Evolutionary conservation across 1,140 invertebrate species (phyloP), one percentile per base, ranked within the genome.

Genomic region (Trissolcus basalis): DNA sequence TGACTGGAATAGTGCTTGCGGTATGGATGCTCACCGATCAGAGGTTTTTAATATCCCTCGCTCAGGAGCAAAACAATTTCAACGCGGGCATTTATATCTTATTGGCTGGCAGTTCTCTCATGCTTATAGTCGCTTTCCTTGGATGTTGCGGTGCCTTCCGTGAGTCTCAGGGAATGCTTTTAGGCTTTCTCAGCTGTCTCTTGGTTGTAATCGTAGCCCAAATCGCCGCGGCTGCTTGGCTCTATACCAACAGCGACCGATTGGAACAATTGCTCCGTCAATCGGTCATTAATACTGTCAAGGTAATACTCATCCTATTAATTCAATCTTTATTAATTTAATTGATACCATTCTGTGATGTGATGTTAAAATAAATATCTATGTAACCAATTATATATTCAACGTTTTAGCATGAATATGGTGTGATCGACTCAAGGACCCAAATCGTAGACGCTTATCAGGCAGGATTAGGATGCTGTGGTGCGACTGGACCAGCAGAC

Each of bases 141-240:
- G 97, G 97, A 54, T 98, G 96, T 84, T 96, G 94, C 85, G 96
- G 97, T 16, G 94, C 96, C 9, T 92, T 95, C 53, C 92, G 92
- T 73, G 95, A 97, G 87, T 96, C 93, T 64, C 94, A 94, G 80
- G 96, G 95, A 86, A 92, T 97, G 90, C 90, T 99, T 8, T 91
- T 95, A 64, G 85, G 93, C 90, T 95, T 93, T 85, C 93, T 94
- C 82, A 92, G 92, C 72, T 90, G 94, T 43, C 89, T 95, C 44
- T 84, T 95, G 41, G 89, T 95, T n/a, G 91, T 94, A 44, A 89
- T 95, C 79, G 93, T 94, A n/a, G 93, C 92, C 13, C 93, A 95
- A 90, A 90, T 94, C 36, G 92, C 93, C 1, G 92, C 92, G 50
- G 93, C 90, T 39, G 90, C 92, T 60, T 95, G 94, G 93, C 91